phyloP scores from a whole-genome alignment of 2,113 vertebrate genomes.

The Daphoenositta chrysoptera region DNA sequence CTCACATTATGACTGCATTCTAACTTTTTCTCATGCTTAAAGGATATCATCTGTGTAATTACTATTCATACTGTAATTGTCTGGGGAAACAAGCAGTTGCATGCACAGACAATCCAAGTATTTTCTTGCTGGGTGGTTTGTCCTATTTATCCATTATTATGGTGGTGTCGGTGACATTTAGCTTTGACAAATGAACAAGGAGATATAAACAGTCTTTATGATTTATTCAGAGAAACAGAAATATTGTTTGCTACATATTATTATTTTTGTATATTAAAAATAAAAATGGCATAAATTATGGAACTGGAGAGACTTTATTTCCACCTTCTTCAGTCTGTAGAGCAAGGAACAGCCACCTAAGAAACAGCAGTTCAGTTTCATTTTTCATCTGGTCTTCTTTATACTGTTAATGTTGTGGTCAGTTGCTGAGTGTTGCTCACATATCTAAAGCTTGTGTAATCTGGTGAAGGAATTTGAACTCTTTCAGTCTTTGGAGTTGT shows the following conservation, averaged over 20 bases:
- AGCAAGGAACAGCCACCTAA: neutral
- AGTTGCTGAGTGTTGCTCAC: neutral
- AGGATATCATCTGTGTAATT: neutral
- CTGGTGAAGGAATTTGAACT: neutral
- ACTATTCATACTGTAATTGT: neutral
- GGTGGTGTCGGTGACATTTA: neutral
- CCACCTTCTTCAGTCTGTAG: neutral
- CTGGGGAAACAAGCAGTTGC: neutral
- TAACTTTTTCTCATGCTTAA: neutral
- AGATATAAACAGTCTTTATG: neutral
- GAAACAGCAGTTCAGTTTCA: neutral
- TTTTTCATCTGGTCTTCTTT: neutral
- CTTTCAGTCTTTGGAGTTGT: neutral
- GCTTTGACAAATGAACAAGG: neutral
- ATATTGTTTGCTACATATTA: neutral
- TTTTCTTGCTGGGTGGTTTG: neutral
- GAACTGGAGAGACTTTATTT: neutral
- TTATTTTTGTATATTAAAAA: neutral
- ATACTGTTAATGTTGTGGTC: neutral
- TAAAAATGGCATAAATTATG: neutral
- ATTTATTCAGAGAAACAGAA: slow-evolving; percentile 43
- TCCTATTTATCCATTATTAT: neutral
- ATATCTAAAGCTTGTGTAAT: neutral
- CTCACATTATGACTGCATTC: neutral
- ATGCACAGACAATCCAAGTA: neutral